phyloP scores from a whole-genome alignment of 2,113 vertebrate species.

The Dolichotis patagonum region DNA sequence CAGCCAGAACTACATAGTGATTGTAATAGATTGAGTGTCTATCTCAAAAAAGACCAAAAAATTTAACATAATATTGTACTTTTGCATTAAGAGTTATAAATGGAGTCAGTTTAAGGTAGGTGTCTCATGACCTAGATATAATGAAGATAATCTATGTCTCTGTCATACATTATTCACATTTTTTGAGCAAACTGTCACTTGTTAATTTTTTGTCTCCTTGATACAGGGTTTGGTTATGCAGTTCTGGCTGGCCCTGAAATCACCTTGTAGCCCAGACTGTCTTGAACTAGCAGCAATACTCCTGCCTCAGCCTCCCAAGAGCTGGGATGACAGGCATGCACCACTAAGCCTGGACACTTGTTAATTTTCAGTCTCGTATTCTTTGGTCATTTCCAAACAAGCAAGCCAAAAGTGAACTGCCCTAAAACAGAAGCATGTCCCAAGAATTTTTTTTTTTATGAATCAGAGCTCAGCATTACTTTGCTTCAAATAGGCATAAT shows the following conservation, averaged over 20 bases:
- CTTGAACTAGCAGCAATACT: no score
- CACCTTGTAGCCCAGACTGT: no score
- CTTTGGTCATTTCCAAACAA: constrained; percentile 35
- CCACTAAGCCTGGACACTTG: neutral
- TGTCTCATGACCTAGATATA: neutral
- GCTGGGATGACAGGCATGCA: no score
- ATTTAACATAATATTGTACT: neutral
- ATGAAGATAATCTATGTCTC: no score
- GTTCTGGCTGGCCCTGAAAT: no score
- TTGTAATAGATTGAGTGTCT: no score
- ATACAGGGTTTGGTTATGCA: no score
- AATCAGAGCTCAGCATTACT: constrained; percentile 40
- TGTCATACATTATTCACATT: neutral
- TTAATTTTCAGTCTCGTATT: neutral
- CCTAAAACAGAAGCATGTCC: constrained; percentile 66
- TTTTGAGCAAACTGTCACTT: constrained; percentile 5
- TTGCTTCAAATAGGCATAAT: constrained; percentile 40
- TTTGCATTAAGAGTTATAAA: constrained; percentile 24
- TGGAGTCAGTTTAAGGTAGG: neutral
- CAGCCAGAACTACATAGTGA: no score
- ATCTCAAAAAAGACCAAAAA: no score
- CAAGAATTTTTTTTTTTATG: constrained; percentile 62
- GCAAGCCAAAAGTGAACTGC: constrained; percentile 41
- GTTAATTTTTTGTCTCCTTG: neutral
- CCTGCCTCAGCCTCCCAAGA: no score